phyloP scores from a whole-genome alignment of 2,113 vertebrate species.

The Crotalus tigris region DNA sequence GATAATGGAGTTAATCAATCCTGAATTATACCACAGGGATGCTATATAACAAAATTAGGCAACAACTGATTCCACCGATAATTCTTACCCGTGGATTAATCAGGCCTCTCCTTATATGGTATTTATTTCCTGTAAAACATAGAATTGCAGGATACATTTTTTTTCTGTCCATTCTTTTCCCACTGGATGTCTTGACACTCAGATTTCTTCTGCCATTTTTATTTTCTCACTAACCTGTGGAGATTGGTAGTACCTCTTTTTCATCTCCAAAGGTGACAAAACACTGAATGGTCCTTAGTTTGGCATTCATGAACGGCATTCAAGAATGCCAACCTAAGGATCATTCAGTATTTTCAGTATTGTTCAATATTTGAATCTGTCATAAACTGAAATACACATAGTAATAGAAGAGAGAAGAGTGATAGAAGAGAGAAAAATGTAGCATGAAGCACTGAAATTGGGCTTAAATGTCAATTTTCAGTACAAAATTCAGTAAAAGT shows the following conservation, averaged over 20 bases:
- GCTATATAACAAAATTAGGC: not conserved
- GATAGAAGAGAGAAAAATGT: not conserved
- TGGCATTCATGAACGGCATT: too few species aligned
- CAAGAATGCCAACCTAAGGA: not conserved
- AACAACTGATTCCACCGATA: not conserved
- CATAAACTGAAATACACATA: conserved; percentile 16
- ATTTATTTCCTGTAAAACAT: not conserved
- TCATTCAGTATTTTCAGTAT: not conserved
- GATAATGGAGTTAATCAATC: not conserved
- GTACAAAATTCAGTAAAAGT: not conserved
- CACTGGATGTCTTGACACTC: not conserved
- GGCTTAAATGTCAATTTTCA: not conserved
- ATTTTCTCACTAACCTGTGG: not conserved
- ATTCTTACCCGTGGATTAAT: not conserved
- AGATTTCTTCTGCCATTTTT: not conserved
- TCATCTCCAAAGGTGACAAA: not conserved
- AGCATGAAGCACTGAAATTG: not conserved
- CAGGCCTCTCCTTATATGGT: accelerated
- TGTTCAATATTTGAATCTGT: not conserved
- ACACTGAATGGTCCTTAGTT: not conserved
- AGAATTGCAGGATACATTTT: not conserved
- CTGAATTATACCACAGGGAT: not conserved
- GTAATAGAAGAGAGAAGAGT: not conserved
- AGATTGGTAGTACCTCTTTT: not conserved
- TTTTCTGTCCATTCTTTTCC: not conserved